phyloP scores from a whole-genome alignment of 1,140 invertebrate species.

The Habropoda laboriosa region DNA sequence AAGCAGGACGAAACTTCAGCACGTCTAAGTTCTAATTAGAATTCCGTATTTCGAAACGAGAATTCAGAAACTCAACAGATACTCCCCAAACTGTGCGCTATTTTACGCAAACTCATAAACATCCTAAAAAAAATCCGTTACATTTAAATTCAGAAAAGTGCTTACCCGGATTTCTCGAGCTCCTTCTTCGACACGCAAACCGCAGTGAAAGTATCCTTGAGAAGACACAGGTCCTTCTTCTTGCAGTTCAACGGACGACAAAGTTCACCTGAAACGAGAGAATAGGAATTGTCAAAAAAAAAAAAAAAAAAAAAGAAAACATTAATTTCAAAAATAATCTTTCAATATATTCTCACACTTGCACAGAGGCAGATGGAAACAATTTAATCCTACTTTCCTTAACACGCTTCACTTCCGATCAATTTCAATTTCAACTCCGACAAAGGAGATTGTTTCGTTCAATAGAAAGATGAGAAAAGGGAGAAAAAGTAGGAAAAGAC shows the following conservation, averaged over 20 bases:
- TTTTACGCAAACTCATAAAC: too few relatives aligned
- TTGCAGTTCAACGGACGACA: conserved; percentile 93
- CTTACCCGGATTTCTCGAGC: conserved; percentile 90
- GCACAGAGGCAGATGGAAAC: too few relatives aligned
- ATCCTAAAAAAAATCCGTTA: too few relatives aligned
- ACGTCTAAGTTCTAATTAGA: neutral
- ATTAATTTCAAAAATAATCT: too few relatives aligned
- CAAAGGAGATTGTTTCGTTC: neutral
- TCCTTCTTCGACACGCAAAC: conserved; percentile 94
- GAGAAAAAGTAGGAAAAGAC: too few relatives aligned
- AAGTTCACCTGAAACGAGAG: conserved; percentile 87
- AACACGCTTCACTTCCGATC: neutral
- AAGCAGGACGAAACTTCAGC: neutral
- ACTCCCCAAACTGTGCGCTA: too few relatives aligned
- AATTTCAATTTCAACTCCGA: conserved; percentile 1
- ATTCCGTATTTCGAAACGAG: neutral
- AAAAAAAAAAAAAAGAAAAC: neutral
- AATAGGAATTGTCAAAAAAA: neutral
- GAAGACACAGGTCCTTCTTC: conserved; percentile 92
- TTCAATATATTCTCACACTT: too few relatives aligned
- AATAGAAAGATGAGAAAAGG: neutral
- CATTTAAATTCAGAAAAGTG: conserved; percentile 28
- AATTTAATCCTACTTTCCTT: neutral
- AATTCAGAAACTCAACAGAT: too few relatives aligned
- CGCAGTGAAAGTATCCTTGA: conserved; percentile 92